Base-by-base conservation (phyloP, 2,888 invertebrate genomes). In the Megalurothrips usitatus region DNA sequence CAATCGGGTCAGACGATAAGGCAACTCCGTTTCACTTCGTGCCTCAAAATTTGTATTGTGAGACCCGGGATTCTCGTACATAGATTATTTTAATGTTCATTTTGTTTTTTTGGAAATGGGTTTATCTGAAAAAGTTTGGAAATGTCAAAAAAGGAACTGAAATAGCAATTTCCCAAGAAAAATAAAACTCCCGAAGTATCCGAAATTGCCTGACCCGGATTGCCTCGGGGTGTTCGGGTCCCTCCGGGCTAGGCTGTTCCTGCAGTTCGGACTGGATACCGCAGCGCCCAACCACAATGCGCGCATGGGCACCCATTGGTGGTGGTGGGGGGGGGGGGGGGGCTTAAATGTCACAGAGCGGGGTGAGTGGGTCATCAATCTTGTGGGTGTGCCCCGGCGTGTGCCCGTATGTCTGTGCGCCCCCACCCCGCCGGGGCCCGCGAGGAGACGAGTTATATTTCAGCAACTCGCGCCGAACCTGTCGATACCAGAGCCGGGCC, bases 371-470 rank as follows among this genome's bases (percentile, higher is more conserved):
- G 23, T 26, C 68, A 75, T 75, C 68, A 75, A 75, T 75, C 68
- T 75, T 75, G 68, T 75, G 68, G 23, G 26, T 75, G 26, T 75
- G 68, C 68, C 68, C 68, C 68, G 12, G 68, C 26, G 68, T 75
- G 23, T 26, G 26, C 68, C 68, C 26, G 26, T 26, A 26, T 26
- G 68, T 75, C 68, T 75, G 23, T 26, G n/a, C 11, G 68, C 68
- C 68, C 68, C 68, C 68, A 4, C 68, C 23, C 11, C 11, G 26
- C 68, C 68, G 68, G n/a, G 68, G 68, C 10, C 26, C 8, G 26
- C 12, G 68, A 26, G 68, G 68, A 75, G 68, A 75, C 68, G 26
- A 75, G 68, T 75, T 75, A 75, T 75, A 75, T 75, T 75, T 75
- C 68, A 75, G 68, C 23, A 75, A 75, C 68, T 75, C 26, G 23